Evolutionary conservation across 2,113 vertebrate genomes (phyloP), one percentile per base, ranked within the genome.

Genomic region (Potamarius usumacintae): DNA sequence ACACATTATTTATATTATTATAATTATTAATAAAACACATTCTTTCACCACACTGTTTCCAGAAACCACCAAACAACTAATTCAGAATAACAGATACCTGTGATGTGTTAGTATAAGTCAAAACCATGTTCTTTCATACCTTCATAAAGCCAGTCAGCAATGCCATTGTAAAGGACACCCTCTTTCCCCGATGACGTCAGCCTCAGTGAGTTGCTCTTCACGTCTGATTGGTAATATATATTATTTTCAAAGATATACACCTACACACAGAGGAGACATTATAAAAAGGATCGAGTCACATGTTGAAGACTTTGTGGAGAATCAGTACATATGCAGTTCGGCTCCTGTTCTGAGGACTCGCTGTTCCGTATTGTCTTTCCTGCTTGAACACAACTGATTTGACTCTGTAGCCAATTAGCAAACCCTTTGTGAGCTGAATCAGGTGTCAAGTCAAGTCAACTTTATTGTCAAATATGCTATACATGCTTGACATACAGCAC

Each of bases 201-300:
- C 86, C 98, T 91, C 14, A 99, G 96, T 30, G 98, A 99, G 92
- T 96, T 97, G 69, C 96, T 98, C 92, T 96, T 98, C 88, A 98
- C 96, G 82, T 99, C 97, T 74, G 97, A 96, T 80, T 98, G 98
- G 91, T 99, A 99, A 95, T 99, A 99, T 95, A 99, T 99, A 93
- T 99, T 99, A 91, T 99, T 99, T 94, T 99, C 98, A 96, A 99
- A 99, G 92, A 99, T 97, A 93, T 99, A 99, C 94, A 99, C 96
- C 98, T 99, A 88, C 27, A 86, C 89, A 82, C 85, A 92, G 63
- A 88, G 42, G 30, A 48, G 80, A 87, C 85, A 84, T 82, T 74
- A 84, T n/a, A 84, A n/a, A 69, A 22, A 63, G 67, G 4, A 81
- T 55, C 60, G 48, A n/a, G 58, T 58, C 14, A 78, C 18, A 87